Conservation (phyloP, 2,113 vertebrate species). For the Syngnathus typhle region DNA sequence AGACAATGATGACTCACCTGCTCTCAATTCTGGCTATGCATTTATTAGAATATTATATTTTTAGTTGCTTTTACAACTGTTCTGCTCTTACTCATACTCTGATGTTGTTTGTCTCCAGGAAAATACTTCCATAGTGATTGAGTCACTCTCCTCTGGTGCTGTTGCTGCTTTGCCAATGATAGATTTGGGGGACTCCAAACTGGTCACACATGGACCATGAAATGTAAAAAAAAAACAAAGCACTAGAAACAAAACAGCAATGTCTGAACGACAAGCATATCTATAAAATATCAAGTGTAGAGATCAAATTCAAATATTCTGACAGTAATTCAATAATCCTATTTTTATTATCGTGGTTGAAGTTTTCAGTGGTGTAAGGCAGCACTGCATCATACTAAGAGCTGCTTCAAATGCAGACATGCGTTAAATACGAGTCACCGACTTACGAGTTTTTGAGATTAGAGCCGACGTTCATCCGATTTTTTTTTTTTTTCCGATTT, state of each 20-base stretch:
- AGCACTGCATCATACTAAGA: not conserved
- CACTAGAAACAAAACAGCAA: not conserved
- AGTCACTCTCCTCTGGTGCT: constrained; percentile 28
- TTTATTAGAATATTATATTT: constrained; percentile 5
- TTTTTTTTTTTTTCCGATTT: too few relatives aligned
- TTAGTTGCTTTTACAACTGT: constrained; percentile 22
- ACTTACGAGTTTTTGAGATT: too few relatives aligned
- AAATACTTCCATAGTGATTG: constrained; percentile 30
- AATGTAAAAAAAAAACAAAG: not conserved
- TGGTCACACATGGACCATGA: constrained; percentile 9
- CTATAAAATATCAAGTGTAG: not conserved
- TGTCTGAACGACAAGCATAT: not conserved
- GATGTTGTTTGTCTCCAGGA: constrained; percentile 12
- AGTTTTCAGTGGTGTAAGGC: not conserved
- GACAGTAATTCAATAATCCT: not conserved
- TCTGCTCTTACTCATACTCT: constrained; percentile 11
- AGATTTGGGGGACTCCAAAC: constrained; percentile 8
- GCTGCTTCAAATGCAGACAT: not conserved
- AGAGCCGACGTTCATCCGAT: too few relatives aligned
- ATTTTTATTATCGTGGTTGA: not conserved
- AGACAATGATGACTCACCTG: constrained; percentile 16
- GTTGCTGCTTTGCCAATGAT: constrained; percentile 15
- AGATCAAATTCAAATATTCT: not conserved
- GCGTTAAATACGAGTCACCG: not conserved
- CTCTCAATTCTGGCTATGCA: constrained; percentile 1